phyloP scores from a whole-genome alignment of 64 coral and sea anemone species.

The Montipora foliosa region DNA sequence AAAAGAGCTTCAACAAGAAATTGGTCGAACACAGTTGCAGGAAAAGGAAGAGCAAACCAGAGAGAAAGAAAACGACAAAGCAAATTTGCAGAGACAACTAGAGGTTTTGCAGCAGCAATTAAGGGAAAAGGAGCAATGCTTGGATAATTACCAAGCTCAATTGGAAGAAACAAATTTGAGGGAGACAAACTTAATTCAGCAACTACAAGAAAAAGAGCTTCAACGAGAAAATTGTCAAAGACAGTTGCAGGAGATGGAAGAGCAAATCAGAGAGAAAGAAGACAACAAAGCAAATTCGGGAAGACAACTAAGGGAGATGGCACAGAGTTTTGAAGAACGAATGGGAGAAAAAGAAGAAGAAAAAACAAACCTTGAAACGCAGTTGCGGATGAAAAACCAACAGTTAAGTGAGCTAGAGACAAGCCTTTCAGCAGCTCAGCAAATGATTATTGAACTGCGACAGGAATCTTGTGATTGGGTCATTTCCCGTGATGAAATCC shows the following conservation, averaged over 20 bases:
- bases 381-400: not conserved
- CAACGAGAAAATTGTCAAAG: no score
- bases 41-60: not conserved
- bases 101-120: no score
- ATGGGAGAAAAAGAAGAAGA: no score
- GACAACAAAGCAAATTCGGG: not conserved
- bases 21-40: not conserved
- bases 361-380: not conserved
- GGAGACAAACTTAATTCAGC: not conserved
- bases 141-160: not conserved
- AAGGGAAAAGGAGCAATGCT: not conserved
- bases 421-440: conserved; percentile 32
- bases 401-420: not conserved
- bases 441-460: not conserved
- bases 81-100: no score
- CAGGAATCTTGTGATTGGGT: not conserved
- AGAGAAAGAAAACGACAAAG: not conserved
- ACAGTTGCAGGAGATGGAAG: no score
- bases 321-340: no score
- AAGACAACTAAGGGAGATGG: not conserved
- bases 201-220: not conserved
- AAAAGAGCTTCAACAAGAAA: not conserved
- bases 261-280: not conserved
- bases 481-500: no score
- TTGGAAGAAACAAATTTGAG: not conserved